A percentile compares a stretch with the other conserved stretches of the same genome.
These are phyloP conservation scores for Erannis defoliaria DNA, from an alignment of 2,888 invertebrate genomes.

Conservation along the genomic window DNA sequence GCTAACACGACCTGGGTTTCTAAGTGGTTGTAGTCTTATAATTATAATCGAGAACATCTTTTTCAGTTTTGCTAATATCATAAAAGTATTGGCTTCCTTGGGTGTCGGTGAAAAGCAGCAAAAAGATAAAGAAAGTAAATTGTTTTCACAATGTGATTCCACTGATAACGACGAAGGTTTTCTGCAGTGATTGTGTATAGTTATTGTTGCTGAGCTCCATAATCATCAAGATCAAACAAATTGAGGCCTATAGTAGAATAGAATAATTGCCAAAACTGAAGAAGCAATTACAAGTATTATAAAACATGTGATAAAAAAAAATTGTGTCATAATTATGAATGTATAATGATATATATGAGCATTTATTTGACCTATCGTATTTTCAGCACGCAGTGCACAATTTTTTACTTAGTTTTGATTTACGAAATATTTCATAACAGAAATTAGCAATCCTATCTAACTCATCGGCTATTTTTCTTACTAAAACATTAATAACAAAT, in stretches of 20 bases:
- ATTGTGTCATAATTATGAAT: no score
- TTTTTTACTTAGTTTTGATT: no score
- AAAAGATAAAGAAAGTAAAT: conserved; percentile 27
- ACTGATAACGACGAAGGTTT: conserved; percentile 11
- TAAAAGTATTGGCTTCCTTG: conserved; percentile 22
- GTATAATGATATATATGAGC: no score
- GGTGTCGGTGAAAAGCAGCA: conserved; percentile 22
- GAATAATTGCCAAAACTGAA: no score
- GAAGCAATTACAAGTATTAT: no score
- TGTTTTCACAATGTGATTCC: conserved; percentile 30
- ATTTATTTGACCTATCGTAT: no score
- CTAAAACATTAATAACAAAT: conserved; percentile 9
- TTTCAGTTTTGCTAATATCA: conserved; percentile 16
- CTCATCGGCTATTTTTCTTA: not conserved
- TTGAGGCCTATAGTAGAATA: not conserved
- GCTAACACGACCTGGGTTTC: not conserved
- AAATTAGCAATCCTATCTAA: no score
- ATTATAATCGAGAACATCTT: no score
- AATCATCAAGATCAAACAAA: not conserved
- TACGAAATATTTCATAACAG: no score
- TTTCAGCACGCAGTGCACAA: no score
- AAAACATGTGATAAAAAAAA: no score
- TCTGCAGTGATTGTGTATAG: conserved; percentile 1
- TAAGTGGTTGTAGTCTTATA: no score
- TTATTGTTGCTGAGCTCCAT: not conserved